Percentiles rank a stretch among this genome's conserved stretches.
Evolutionary conservation across 2,888 invertebrate species (phyloP).

Genomic region (Lysandra bellargus): DNA sequence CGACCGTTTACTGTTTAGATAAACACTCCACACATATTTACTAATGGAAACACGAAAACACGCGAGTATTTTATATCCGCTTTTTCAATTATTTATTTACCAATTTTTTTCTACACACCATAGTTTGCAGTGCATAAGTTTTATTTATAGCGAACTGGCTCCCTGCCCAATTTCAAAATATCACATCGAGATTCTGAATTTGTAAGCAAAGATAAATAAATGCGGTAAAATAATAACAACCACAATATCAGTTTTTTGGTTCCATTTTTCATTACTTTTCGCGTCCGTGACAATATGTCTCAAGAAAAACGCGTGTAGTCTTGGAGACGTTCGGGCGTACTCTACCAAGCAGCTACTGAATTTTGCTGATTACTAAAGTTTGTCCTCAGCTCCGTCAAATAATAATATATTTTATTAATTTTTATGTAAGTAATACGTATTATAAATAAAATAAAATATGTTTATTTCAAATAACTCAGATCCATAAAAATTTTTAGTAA

Average conservation of each 20-base stretch:
- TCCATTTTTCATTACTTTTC: not conserved
- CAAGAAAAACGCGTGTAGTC: slow-evolving; percentile 10
- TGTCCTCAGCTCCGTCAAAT: not conserved
- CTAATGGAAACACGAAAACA: slow-evolving; percentile 19
- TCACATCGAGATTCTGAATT: slow-evolving; percentile 12
- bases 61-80: not conserved
- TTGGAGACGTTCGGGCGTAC: not conserved
- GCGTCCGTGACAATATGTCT: not conserved
- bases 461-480: too few species aligned
- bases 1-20: not conserved
- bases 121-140: slow-evolving; percentile 19
- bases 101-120: slow-evolving; percentile 6
- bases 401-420: not conserved
- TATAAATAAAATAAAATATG: too few species aligned
- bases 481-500: too few species aligned
- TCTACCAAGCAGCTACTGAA: not conserved
- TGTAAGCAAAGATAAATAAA: slow-evolving; percentile 23
- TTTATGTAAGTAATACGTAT: not conserved
- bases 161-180: slow-evolving; percentile 27
- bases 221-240: not conserved
- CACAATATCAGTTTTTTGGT: not conserved
- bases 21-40: slow-evolving; percentile 24
- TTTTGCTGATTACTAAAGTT: not conserved
- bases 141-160: slow-evolving; percentile 30
- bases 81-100: slow-evolving; percentile 24